A percentile compares a stretch with the other conserved stretches of the same genome.
Conservation (phyloP, 2,113 vertebrate species). For the Anser cygnoides region DNA sequence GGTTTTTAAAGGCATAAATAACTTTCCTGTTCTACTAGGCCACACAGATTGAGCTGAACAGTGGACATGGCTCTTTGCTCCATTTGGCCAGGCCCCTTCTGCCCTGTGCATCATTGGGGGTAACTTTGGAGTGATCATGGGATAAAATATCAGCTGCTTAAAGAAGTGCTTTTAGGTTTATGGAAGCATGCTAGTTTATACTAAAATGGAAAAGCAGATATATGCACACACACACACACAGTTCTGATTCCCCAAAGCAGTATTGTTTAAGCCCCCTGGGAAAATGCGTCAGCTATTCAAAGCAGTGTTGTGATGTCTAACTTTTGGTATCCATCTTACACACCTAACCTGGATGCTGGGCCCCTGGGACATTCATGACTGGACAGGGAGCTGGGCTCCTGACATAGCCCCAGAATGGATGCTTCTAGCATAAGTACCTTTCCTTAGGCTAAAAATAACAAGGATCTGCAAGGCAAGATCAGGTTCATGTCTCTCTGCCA, state of each 20-base stretch:
- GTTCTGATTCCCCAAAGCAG: not conserved
- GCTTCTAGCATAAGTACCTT: not conserved
- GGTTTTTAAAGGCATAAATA: too few species aligned
- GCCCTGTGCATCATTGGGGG: too few species aligned
- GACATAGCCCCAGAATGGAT: not conserved
- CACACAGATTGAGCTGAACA: too few species aligned
- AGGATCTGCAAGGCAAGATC: not conserved
- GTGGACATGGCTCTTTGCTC: too few species aligned
- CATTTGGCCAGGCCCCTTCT: too few species aligned
- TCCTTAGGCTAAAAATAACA: not conserved
- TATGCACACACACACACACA: not conserved
- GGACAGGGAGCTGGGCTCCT: not conserved
- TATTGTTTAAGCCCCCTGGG: not conserved
- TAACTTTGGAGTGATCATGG: too few species aligned
- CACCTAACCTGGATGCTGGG: not conserved
- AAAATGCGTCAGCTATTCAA: not conserved
- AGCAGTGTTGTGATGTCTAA: not conserved
- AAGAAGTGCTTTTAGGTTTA: too few species aligned
- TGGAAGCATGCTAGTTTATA: too few species aligned
- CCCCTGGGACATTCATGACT: not conserved
- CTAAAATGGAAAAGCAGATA: not conserved
- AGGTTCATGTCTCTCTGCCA: not conserved
- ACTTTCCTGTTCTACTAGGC: too few species aligned
- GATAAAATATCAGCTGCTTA: too few species aligned
- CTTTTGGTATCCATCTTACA: not conserved